Base-by-base conservation (phyloP, 1,140 invertebrate genomes). In the Zaprionus vittiger region DNA sequence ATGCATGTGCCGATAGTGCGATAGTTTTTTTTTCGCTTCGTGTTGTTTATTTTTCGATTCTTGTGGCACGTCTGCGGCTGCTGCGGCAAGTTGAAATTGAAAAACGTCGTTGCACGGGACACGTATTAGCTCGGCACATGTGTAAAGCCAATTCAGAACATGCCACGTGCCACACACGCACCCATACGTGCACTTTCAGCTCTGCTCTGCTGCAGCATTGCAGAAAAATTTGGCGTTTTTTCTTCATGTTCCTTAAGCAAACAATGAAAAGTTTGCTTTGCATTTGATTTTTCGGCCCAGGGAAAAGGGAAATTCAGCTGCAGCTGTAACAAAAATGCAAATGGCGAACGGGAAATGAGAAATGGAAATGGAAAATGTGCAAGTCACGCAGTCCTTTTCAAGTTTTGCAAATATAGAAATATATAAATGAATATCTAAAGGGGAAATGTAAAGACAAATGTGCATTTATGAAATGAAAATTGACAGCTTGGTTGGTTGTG, bases 141-240 rank as follows among this genome's bases (percentile, higher is more conserved):
- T 87, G 84, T 87, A 89, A 87, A 87, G 84, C 81, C 81, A 84
- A 84, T 89, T 84, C 84, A 87, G 84, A 87, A 89, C 84, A 84
- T 79, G 84, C 78, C 84, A 86, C 83, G 83, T 86, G 76, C 73
- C 62, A 55, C 65, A 55, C 41, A 26, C 49, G 14, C 31, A 24
- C 38, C 22, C 26, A 66, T 20, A 41, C 14, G 22, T 26, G 31
- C 31, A 11, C 31, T 11, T 34, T 11, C 31, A 44, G 14, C 20
- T 47, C 9, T 60, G 56, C 22, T 54, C 26, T 28, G 65, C 55
- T 65, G 64, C 64, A 49, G 74, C 63, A 77, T 37, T 77, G 69
- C 74, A 76, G 54, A 64, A 73, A 73, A 80, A 80, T 73, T 55
- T 37, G 55, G 24, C 15, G 26, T 37, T 47, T 67, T 72, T 47